Percentiles rank a stretch among this genome's conserved stretches.
These are phyloP conservation scores for Petrocephalus zakoni DNA, from an alignment of 2,113 vertebrate genomes.

Conservation along the genomic window DNA sequence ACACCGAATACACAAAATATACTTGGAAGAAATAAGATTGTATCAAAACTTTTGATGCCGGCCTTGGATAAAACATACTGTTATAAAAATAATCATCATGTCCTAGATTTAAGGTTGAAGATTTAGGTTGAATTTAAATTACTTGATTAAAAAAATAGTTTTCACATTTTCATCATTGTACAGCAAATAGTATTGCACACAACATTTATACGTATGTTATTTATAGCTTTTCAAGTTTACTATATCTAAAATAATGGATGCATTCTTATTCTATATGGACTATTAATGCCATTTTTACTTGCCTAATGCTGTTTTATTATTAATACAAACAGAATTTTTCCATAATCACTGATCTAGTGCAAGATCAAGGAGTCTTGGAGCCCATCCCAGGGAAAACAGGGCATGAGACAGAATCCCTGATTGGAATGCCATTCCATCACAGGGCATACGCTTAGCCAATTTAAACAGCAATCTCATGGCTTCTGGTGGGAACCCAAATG, in stretches of 20 bases:
- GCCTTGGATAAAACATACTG: not conserved
- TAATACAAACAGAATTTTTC: not conserved
- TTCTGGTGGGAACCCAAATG: not conserved
- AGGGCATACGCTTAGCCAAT: not conserved
- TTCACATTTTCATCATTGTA: not conserved
- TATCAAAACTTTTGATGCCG: not conserved
- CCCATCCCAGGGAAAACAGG: not conserved
- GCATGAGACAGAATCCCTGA: not conserved
- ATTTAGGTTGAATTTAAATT: not conserved
- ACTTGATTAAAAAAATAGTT: not conserved
- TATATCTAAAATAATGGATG: not conserved
- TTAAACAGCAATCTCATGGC: not conserved
- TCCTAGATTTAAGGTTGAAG: not conserved
- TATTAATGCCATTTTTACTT: not conserved
- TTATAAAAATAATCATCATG: not conserved
- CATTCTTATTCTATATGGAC: not conserved
- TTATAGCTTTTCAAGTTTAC: not conserved
- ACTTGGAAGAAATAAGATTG: not conserved
- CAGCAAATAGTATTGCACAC: not conserved
- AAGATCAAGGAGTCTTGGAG: not conserved
- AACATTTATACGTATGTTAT: not conserved
- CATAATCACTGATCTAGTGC: not conserved
- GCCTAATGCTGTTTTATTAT: not conserved
- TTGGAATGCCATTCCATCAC: slow-evolving; percentile 6
- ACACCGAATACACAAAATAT: not conserved